These are phyloP conservation scores for Sus cebifrons DNA, from an alignment of 2,797 vertebrate genomes.

Conservation along the genomic window DNA sequence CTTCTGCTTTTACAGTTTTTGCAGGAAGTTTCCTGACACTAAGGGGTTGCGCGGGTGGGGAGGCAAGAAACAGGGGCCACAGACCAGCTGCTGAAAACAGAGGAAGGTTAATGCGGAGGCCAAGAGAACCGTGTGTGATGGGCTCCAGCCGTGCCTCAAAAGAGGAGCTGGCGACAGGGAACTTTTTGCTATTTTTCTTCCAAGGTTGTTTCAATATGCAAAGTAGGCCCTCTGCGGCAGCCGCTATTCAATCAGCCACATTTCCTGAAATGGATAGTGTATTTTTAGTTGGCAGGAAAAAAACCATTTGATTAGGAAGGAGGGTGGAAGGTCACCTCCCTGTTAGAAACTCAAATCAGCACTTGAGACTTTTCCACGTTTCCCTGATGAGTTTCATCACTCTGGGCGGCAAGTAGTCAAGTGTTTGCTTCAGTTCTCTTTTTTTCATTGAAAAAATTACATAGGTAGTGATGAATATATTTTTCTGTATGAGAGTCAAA, in stretches of 20 bases:
- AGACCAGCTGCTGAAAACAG: background rate
- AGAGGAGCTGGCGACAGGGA: background rate
- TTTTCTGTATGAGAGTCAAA: background rate
- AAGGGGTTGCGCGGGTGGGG: background rate
- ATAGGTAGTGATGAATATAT: background rate
- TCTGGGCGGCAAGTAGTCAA: background rate
- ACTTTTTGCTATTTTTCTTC: background rate
- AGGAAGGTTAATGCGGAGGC: background rate
- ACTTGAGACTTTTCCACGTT: background rate
- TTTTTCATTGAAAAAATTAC: background rate
- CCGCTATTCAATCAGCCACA: conserved; percentile 40
- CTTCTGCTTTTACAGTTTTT: conserved; percentile 30
- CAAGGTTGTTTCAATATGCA: conserved; percentile 46
- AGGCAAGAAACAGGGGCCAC: background rate
- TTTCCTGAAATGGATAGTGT: conserved; percentile 34
- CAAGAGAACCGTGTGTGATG: background rate
- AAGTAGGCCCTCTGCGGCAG: background rate
- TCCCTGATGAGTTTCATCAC: background rate
- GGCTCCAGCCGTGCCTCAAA: background rate
- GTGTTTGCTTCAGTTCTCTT: conserved; percentile 34
- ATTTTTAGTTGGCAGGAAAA: conserved; percentile 69
- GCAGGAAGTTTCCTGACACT: background rate
- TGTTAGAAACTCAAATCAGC: conserved; percentile 46
- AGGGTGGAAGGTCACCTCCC: conserved; percentile 35
- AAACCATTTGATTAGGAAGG: conserved; percentile 46